Evolutionary conservation across 2,797 vertebrate species (phyloP).

Genomic region (Nannoperca obscura): DNA sequence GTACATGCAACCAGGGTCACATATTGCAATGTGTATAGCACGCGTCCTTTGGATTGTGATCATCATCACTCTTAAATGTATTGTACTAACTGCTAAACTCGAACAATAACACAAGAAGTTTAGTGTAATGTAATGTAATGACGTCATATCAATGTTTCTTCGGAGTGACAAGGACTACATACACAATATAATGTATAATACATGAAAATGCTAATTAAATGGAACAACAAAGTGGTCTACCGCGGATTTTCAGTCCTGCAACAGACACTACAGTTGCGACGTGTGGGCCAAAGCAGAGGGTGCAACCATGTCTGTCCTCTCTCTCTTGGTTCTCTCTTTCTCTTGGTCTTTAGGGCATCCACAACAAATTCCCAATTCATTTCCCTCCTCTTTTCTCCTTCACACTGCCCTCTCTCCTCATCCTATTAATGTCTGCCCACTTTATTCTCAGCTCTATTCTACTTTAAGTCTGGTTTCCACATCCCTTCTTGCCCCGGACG

Average conservation of each 20-base stretch:
- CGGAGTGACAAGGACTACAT: neutral
- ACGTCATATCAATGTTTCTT: neutral
- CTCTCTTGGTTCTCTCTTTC: slow-evolving; percentile 9
- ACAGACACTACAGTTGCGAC: slow-evolving; percentile 37
- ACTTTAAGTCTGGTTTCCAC: slow-evolving; percentile 35
- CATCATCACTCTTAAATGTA: neutral
- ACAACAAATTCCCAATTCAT: slow-evolving; percentile 39
- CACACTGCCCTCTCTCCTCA: slow-evolving; percentile 8
- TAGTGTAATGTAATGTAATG: neutral
- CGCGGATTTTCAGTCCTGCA: slow-evolving; percentile 37
- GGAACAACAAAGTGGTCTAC: slow-evolving; percentile 39
- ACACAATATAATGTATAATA: neutral
- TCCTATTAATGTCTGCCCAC: slow-evolving; percentile 31
- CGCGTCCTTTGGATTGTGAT: neutral
- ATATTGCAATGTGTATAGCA: neutral
- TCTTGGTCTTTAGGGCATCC: slow-evolving; percentile 57
- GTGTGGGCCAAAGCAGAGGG: slow-evolving; percentile 49
- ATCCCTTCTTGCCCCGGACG: slow-evolving; percentile 39
- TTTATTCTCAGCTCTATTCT: slow-evolving; percentile 45
- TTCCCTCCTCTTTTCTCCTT: slow-evolving; percentile 37
- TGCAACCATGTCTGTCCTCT: slow-evolving; percentile 48
- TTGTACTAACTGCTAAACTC: neutral
- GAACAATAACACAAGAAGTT: neutral
- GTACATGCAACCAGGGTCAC: neutral
- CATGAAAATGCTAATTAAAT: slow-evolving; percentile 32